Percentiles rank a stretch among this genome's conserved stretches.
Evolutionary conservation across 1,140 invertebrate species (phyloP).

Genomic region (Cotesia chilonis): DNA sequence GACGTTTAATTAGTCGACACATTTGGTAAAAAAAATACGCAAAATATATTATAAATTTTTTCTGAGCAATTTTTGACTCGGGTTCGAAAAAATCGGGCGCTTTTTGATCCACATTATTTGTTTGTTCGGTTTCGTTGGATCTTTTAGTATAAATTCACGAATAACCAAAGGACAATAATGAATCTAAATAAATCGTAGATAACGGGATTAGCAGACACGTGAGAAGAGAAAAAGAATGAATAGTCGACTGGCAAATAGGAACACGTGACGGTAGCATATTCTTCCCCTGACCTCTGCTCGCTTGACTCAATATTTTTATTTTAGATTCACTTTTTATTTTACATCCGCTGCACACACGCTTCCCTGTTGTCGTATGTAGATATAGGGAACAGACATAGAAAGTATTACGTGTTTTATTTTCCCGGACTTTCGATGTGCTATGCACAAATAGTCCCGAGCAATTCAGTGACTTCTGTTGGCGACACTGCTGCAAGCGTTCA

Average conservation of each 20-base stretch:
- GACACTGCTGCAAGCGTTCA: constrained; percentile 19
- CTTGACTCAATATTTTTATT: constrained; percentile 1
- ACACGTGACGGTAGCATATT: background rate
- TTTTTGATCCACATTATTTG: background rate
- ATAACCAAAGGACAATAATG: too few species aligned
- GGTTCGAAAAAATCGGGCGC: too few species aligned
- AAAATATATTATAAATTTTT: too few species aligned
- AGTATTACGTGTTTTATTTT: constrained; percentile 26
- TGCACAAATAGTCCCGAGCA: constrained; percentile 25
- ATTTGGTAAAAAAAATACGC: too few species aligned
- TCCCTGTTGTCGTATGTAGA: too few species aligned
- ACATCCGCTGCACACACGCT: background rate
- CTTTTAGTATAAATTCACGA: too few species aligned
- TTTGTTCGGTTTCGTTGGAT: too few species aligned
- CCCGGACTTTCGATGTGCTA: constrained; percentile 15
- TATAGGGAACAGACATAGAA: too few species aligned
- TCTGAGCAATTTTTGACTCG: too few species aligned
- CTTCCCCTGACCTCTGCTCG: background rate
- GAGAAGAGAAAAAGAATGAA: background rate
- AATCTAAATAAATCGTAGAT: constrained; percentile 7
- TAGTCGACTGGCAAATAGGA: background rate
- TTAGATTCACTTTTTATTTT: background rate
- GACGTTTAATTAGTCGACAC: constrained; percentile 8
- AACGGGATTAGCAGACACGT: background rate
- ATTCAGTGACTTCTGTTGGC: constrained; percentile 14